Base-by-base conservation (phyloP, 2,113 vertebrate genomes). In the Rhineura floridana region DNA sequence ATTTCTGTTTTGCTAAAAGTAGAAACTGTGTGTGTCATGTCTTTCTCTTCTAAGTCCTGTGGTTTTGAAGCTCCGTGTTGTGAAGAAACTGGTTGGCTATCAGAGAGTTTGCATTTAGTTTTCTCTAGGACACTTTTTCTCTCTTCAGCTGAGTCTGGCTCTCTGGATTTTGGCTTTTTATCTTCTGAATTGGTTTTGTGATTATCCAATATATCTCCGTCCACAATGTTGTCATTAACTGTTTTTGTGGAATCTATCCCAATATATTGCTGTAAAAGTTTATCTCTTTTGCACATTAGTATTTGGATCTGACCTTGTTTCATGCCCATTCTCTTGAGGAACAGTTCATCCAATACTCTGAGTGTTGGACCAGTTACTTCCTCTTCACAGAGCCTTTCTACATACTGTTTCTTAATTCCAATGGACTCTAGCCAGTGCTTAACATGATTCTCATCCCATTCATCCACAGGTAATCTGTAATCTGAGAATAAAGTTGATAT, bases 341-440 rank as follows among this genome's bases (percentile, higher is more conserved):
- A 97, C 59, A 94, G 28, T 19, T 96, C 95, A 52, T 96, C 87
- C 6, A 98, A 83, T 91, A 80, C 17, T 52, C 94, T 91, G 15
- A 98, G 95, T 0, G 86, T 91, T n/a, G 81, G 77, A 36, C 98
- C 98, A 83, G 97, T 70, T 73, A 98, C 97, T 95, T 98, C 97
- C 89, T 96, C 96, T 0, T 91, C 94, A 2, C 81, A 0, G 2
- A 98, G 93, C 50, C 96, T 97, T 70, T 96, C 59, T 84, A 95
- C 80, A 6, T 98, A 97, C 0, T 91, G 88, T 48, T 97, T 93
- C 85, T 98, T 97, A 5, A 98, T 88, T 83, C 95, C 95, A 52
- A 92, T 95, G 1, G 95, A 96, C 72, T 83, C 91, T 25, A 98
- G 93, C 98, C 98, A 98, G 0, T 33, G 78, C 75, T 91, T 96